Percentiles rank a stretch among this genome's conserved stretches.
Evolutionary conservation across 2,888 invertebrate genomes (phyloP).

Genomic region (Caenorhabditis sp.): DNA sequence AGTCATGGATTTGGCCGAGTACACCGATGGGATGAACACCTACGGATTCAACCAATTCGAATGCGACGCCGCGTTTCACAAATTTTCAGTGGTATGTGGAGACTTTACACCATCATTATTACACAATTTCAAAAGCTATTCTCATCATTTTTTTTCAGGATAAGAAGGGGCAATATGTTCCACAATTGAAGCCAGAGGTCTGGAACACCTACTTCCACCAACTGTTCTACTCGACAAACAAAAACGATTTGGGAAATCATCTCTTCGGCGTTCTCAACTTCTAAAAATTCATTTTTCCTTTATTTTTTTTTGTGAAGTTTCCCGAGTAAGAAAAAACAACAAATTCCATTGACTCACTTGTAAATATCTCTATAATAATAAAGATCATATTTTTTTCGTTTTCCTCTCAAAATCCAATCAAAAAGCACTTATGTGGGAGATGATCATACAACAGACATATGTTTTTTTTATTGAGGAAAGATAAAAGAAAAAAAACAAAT

Average conservation of each 20-base stretch:
- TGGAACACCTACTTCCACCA: constrained; percentile 64
- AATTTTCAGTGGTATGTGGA: constrained; percentile 51
- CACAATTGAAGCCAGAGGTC: constrained; percentile 54
- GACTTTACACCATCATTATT: background rate
- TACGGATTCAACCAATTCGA: constrained; percentile 58
- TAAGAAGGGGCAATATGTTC: constrained; percentile 52
- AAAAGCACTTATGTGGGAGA: background rate
- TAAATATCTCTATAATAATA: background rate
- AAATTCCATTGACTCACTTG: background rate
- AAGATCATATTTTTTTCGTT: too few species aligned
- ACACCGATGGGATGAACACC: constrained; percentile 68
- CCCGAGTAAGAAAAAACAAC: too few species aligned
- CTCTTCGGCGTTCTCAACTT: constrained; percentile 59
- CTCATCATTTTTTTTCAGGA: constrained; percentile 33
- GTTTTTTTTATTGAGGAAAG: background rate
- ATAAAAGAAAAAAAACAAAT: background rate
- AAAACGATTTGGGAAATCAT: constrained; percentile 59
- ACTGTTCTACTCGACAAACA: constrained; percentile 64
- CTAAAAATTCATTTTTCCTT: constrained; percentile 3
- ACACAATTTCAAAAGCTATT: background rate
- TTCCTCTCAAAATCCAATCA: constrained; percentile 1
- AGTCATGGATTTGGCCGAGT: constrained; percentile 66
- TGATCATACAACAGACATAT: background rate
- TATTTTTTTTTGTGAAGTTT: background rate
- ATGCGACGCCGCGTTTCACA: constrained; percentile 60